Evolutionary conservation across 2,797 vertebrate genomes (phyloP), one percentile per base, ranked within the genome.

Genomic region (Micromesistius poutassou): DNA sequence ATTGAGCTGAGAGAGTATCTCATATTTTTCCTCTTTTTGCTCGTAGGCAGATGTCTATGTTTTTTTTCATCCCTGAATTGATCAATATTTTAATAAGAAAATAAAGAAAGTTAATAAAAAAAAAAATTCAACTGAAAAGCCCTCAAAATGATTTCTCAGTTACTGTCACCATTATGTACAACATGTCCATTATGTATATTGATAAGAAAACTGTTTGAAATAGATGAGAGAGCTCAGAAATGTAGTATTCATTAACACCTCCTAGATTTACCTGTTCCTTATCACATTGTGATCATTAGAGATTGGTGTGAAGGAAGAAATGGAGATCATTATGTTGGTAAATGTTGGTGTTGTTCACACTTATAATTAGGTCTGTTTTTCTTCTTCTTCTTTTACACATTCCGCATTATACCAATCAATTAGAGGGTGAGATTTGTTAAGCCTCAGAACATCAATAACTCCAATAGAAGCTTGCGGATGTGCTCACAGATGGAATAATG

Each of bases 1-100:
- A 98, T 98, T 98, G 97, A 94, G 96, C 96, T 95, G 94, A 96
- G 96, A 86, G 94, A 96, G 95, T 95, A 96, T 96, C 95, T 94
- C 94, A 96, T 96, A 94, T 95, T 94, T 95, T 50, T 22, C n/a
- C 95, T 94, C 94, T 96, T 96, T 94, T 95, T 94, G 95, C 19
- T 22, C n/a, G 55, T 25, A 62, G 55, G 55, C 55, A 62, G 55
- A 62, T 62, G 55, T 62, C 22, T 9, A 2, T 62, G 16, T 71
- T 12, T 31, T 13, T 70, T 68, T 70, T 70, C 5, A 70, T 70
- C 66, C 25, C 66, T 70, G 66, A 13, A 30, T 70, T 28, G 28
- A 22, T 66, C 2, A 70, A 25, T 1, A 12, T 28, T 70, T 70
- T 22, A 35, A 33, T 6, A 14, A 25, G 25, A 30, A 68, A n/a